Base-by-base conservation (phyloP, 2,797 vertebrate genomes). In the Melanotaenia trifasciata region DNA sequence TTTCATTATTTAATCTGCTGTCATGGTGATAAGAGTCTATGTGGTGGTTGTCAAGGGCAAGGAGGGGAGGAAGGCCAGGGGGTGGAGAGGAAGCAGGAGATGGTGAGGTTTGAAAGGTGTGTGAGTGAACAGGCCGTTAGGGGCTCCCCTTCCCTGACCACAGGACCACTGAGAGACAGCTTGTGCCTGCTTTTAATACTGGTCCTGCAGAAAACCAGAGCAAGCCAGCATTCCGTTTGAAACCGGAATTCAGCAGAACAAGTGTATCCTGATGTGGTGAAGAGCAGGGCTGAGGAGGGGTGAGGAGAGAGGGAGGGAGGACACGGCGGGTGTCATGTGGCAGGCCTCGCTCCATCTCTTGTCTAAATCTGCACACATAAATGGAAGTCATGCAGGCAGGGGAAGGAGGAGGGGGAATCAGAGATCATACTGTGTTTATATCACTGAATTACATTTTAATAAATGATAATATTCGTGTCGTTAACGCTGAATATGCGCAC, bases 221-320 rank as follows among this genome's bases (percentile, higher is more conserved):
- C 88, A 74, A 95, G 94, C 94, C 95, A 95, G 96, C 95, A 94
- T 94, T 95, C 95, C 95, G 94, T 96, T 96, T 95, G 93, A 92
- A 94, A 96, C 96, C 97, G 97, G 97, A 98, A 98, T 98, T 96
- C 95, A 97, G 93, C 94, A 94, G 88, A 93, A 96, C 96, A 93
- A 96, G 95, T 97, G 96, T 97, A 99, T 99, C 97, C 97, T 99
- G 97, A 98, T 98, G 97, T 99, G 97, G 97, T 99, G 95, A 98
- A 92, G 92, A 91, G 90, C 81, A 87, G 90, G 86, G 64, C 24
- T 56, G 53, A 28, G 90, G 91, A 89, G 88, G 67, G 89, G 90
- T 68, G 87, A 89, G 88, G 83, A 84, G 87, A 90, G 59, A 78
- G 85, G 74, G 86, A 79, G 83, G 78, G 84, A 79, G 75, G 82